Base-by-base conservation (phyloP, 2,797 vertebrate species). In the Cynodonichthys magdalenae region DNA sequence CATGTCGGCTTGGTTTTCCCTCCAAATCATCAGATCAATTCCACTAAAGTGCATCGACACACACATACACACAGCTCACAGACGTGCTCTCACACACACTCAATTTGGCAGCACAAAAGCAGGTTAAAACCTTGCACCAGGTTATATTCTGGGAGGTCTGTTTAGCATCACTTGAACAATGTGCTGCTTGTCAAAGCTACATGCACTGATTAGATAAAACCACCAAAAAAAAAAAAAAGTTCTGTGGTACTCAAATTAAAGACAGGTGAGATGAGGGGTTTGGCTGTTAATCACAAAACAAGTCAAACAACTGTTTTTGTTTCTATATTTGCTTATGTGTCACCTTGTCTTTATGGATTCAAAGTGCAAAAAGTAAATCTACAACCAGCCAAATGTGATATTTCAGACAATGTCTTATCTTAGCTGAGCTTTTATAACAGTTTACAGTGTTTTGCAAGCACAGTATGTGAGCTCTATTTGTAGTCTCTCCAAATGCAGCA, bases 11-110 rank as follows among this genome's bases (percentile, higher is more conserved):
- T 66, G 73, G 70, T 60, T 89, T 81, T 77, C 65, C 84, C 77
- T 92, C 88, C 84, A 89, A 86, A 87, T 86, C 55, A 80, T 73
- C 80, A 84, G 66, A 83, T 90, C 85, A 86, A 78, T 81, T 65
- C 70, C 84, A 69, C 67, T 59, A 51, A 74, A 56, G 34, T 36
- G 34, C 34, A 36, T 31, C 31, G 24, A 65, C 63, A 66, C 74
- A 71, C 27, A 45, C 29, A 50, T 66, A 41, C 53, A 59, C 46
- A 20, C 54, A 45, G 42, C 45, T 42, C 5, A 47, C 54, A 63
- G 67, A 73, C 62, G 59, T 36, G 31, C n/a, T 36, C 12, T 36
- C 6, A 24, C 39, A 63, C 54, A 57, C 53, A 60, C 60, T 55
- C 56, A 71, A 51, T 53, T 64, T 59, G 59, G 46, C 68, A 63